Conservation (phyloP, 1,140 invertebrate genomes). For the Zaprionus vittiger region DNA sequence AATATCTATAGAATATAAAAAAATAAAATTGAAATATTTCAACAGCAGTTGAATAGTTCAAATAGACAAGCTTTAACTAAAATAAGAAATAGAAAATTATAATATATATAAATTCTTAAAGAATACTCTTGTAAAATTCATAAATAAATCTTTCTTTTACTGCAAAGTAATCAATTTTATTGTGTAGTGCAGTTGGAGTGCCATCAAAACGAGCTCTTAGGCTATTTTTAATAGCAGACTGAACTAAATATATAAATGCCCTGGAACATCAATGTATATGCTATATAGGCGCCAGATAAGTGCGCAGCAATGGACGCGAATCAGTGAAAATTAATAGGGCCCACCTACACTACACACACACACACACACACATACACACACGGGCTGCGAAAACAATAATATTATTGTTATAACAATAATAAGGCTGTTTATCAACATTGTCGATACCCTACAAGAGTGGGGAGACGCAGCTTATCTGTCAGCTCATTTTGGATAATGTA, state of each 20-base stretch:
- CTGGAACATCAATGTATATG: not conserved
- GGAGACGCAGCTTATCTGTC: not conserved
- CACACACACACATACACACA: not conserved
- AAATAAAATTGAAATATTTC: no score
- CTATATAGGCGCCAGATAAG: slow-evolving; percentile 13
- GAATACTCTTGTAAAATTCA: no score
- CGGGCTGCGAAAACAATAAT: slow-evolving; percentile 67
- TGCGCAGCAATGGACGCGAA: slow-evolving; percentile 13
- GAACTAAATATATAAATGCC: slow-evolving; percentile 53
- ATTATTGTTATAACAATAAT: slow-evolving; percentile 53
- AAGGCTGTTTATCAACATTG: slow-evolving; percentile 38
- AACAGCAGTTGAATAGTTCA: no score
- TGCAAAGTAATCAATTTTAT: not conserved
- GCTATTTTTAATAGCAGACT: slow-evolving; percentile 54
- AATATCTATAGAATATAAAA: no score
- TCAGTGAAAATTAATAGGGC: slow-evolving; percentile 63
- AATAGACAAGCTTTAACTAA: no score
- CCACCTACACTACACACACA: slow-evolving; percentile 34
- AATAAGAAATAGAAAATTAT: no score
- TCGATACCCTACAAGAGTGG: slow-evolving; percentile 22
- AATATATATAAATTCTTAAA: no score
- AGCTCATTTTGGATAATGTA: slow-evolving; percentile 21
- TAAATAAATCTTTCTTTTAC: no score
- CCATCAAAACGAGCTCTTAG: not conserved
- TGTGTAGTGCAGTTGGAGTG: not conserved